Base-by-base conservation (phyloP, 2,113 vertebrate species). In the Actenoides hombroni region DNA sequence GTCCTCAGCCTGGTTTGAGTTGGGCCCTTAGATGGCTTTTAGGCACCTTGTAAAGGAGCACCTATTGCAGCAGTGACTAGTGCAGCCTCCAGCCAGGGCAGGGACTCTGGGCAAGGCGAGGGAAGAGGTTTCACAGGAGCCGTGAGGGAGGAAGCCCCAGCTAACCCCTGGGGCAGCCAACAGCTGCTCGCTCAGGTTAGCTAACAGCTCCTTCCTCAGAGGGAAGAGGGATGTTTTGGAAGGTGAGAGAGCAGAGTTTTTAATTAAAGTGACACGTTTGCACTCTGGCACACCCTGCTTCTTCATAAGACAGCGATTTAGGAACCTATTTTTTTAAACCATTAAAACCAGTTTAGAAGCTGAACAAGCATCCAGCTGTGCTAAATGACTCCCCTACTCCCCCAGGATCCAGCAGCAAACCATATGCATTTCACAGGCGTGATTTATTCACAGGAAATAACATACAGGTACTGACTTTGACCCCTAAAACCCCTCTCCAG, bases 401-500 rank as follows among this genome's bases (percentile, higher is more conserved):
- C 96, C 6, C 61, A 78, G 90, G 94, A 88, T 60, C 44, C 69
- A 84, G 86, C 88, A 93, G 93, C 80, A 92, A 95, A 90, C 63
- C 60, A 44, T 16, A n/a, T 53, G 39, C 63, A 93, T 95, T 95
- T 91, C 51, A 94, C 49, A 88, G 63, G 75, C 49, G 0, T 88
- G 92, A 95, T 96, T 97, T 96, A 96, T 93, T 88, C 76, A 78
- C 19, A 71, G 1, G 31, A 46, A 76, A 61, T 86, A 90, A 46
- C 53, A 57, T 29, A 87, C 83, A 97, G 92, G 94, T 93, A 96
- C 88, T 89, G 65, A 57, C 23, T 91, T 93, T 92, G 95, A 96
- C 83, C 90, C 2, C 0, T 69, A 79, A 88, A 90, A 76, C 37
- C 83, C 61, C 23, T 59, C 59, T 71, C 37, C 2, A 5, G 53